phyloP scores from a whole-genome alignment of 2,113 vertebrate genomes.

The Pachyramphus minor region DNA sequence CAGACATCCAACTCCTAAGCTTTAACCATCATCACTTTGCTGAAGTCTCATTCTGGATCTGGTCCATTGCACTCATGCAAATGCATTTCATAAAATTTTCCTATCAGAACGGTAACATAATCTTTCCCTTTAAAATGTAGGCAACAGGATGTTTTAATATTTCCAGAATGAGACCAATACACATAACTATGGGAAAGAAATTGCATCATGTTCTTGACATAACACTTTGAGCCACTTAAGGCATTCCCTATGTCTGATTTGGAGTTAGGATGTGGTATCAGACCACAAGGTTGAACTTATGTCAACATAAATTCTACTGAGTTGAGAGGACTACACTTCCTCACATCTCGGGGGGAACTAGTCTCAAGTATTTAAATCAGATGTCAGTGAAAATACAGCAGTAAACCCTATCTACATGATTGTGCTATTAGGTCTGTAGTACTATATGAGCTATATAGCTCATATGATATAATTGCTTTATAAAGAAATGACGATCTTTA shows the following conservation, averaged over 20 bases:
- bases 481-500: neutral
- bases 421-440: neutral
- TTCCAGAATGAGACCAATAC: neutral
- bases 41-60: neutral
- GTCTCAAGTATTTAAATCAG: neutral
- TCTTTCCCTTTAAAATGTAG: neutral
- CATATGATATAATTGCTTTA: neutral
- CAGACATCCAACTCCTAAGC: neutral
- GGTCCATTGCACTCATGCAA: neutral
- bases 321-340: neutral
- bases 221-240: neutral
- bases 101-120: fast-evolving
- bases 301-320: neutral
- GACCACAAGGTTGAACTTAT: neutral
- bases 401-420: neutral
- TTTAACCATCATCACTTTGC: neutral
- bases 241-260: neutral
- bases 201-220: neutral
- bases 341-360: neutral
- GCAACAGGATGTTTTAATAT: neutral
- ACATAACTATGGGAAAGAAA: neutral
- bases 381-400: neutral
- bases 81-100: neutral
- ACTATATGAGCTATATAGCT: neutral
- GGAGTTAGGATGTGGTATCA: neutral